Percentiles rank a stretch among this genome's conserved stretches.
Evolutionary conservation across 2,888 invertebrate genomes (phyloP).

Genomic region (Apocheima hispidaria): DNA sequence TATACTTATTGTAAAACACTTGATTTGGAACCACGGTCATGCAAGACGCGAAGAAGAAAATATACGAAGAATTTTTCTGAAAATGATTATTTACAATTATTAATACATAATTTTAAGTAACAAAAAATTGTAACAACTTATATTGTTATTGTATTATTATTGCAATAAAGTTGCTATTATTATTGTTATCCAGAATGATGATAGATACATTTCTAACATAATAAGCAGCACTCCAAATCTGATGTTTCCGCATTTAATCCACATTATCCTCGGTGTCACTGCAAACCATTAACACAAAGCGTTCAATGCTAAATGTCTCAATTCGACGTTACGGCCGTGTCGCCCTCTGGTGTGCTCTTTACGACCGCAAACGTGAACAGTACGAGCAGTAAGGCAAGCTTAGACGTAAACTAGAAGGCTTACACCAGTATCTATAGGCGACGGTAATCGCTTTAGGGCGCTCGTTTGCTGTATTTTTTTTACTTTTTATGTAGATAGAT

Average conservation of each 20-base stretch:
- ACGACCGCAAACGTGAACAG: constrained; percentile 48
- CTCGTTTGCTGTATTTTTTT: too few relatives aligned
- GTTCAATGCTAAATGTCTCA: constrained; percentile 75
- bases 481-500: too few relatives aligned
- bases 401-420: too few relatives aligned
- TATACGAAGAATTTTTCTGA: too few relatives aligned
- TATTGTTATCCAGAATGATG: not conserved
- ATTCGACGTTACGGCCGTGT: constrained; percentile 71
- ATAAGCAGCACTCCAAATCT: constrained; percentile 31
- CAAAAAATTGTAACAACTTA: too few relatives aligned
- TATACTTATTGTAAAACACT: not conserved
- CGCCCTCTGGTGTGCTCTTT: constrained; percentile 63
- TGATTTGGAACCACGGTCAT: too few relatives aligned
- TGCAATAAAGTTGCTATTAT: not conserved
- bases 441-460: too few relatives aligned
- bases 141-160: too few relatives aligned
- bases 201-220: not conserved
- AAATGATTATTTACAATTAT: too few relatives aligned
- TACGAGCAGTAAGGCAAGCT: constrained; percentile 21
- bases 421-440: too few relatives aligned
- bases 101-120: too few relatives aligned
- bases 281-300: constrained; percentile 63
- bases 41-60: too few relatives aligned
- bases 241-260: constrained; percentile 50
- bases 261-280: constrained; percentile 56